Percentiles rank a stretch among this genome's conserved stretches.
phyloP scores from a whole-genome alignment of 2,888 invertebrate species.

The Escarpia spicata region DNA sequence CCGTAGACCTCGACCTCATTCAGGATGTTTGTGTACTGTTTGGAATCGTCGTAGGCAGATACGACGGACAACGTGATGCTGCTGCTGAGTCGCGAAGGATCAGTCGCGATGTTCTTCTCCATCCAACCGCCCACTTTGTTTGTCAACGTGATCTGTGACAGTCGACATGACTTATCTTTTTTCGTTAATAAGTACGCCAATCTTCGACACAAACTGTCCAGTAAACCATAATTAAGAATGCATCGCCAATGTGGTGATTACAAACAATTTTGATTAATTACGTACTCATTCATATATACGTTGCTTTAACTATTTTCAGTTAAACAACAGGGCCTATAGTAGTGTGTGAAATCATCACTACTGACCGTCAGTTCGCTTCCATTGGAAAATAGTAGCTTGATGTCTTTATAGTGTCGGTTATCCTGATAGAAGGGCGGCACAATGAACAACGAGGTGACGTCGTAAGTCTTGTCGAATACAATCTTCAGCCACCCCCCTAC shows the following conservation, averaged over 20 bases:
- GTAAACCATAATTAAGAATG: too few relatives aligned
- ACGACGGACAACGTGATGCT: not conserved
- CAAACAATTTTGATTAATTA: too few relatives aligned
- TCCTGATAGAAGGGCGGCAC: not conserved
- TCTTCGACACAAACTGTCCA: too few relatives aligned
- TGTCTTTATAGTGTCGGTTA: not conserved
- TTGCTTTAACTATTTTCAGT: too few relatives aligned
- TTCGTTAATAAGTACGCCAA: not conserved
- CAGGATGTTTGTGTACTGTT: not conserved
- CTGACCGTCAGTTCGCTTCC: not conserved
- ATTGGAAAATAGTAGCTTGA: not conserved
- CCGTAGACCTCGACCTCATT: not conserved
- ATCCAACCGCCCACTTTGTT: not conserved
- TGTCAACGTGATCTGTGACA: not conserved
- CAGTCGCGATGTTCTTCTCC: not conserved
- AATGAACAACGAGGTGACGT: not conserved
- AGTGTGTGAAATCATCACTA: too few relatives aligned
- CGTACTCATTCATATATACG: too few relatives aligned
- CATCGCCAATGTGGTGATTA: too few relatives aligned
- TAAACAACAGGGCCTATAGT: too few relatives aligned
- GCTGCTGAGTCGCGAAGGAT: not conserved
- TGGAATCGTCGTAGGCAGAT: not conserved
- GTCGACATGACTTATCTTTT: not conserved
- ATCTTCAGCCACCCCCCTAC: not conserved
- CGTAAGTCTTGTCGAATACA: not conserved